These are phyloP conservation scores for Achatina immaculata DNA, from an alignment of 1,140 invertebrate species.

Conservation along the genomic window DNA sequence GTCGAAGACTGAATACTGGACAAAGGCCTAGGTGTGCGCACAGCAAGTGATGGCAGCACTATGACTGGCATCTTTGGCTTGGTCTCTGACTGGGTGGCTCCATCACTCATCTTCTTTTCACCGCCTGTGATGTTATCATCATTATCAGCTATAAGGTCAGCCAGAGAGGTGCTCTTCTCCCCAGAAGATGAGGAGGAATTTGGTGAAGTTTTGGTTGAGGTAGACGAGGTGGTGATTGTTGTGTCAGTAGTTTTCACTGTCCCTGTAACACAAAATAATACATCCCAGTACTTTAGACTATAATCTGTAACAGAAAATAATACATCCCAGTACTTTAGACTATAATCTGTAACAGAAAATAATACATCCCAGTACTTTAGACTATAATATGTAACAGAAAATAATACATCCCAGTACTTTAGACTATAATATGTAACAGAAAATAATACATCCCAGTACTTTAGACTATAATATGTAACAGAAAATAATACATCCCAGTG, in stretches of 20 bases:
- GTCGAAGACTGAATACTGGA: slow-evolving; percentile 27
- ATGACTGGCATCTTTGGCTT: slow-evolving; percentile 29
- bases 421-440: too few species aligned
- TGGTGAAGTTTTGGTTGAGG: slow-evolving; percentile 14
- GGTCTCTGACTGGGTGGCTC: slow-evolving; percentile 17
- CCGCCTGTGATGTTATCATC: slow-evolving; percentile 13
- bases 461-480: too few species aligned
- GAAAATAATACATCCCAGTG: too few species aligned
- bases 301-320: too few species aligned
- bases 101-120: slow-evolving; percentile 32
- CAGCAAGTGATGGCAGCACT: slow-evolving; percentile 34
- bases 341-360: too few species aligned
- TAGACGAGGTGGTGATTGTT: slow-evolving; percentile 16
- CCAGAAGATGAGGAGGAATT: slow-evolving; percentile 16
- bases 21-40: slow-evolving; percentile 27
- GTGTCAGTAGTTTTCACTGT: slow-evolving; percentile 26
- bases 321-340: too few species aligned
- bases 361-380: too few species aligned
- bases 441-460: too few species aligned
- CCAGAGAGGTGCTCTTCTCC: slow-evolving; percentile 16
- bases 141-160: slow-evolving; percentile 24
- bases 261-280: background rate
- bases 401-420: too few species aligned
- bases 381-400: too few species aligned
- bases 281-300: too few species aligned